Evolutionary conservation across 2,888 invertebrate species (phyloP).

Genomic region (Phalera bucephala): DNA sequence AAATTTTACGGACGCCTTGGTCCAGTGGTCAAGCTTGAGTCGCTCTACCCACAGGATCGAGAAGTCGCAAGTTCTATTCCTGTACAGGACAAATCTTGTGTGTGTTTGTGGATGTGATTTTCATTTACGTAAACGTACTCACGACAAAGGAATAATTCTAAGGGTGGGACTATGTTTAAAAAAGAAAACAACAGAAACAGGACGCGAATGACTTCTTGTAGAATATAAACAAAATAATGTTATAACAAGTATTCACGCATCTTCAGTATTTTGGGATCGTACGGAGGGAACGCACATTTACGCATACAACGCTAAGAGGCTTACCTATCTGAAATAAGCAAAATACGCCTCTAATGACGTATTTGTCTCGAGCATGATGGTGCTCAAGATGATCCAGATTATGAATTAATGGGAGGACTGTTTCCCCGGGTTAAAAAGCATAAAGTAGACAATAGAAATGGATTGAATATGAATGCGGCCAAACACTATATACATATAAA

Average conservation of each 20-base stretch:
- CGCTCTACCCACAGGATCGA: too few species aligned
- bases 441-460: constrained; percentile 6
- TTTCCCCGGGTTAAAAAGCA: constrained; percentile 25
- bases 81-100: too few species aligned
- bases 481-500: constrained; percentile 9
- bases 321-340: constrained; percentile 33
- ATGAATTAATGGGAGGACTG: constrained; percentile 48
- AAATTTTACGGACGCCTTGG: too few species aligned
- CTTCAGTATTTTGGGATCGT: constrained; percentile 18
- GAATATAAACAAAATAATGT: too few species aligned
- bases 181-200: too few species aligned
- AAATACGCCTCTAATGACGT: constrained; percentile 49
- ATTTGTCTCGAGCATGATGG: constrained; percentile 56
- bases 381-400: constrained; percentile 65
- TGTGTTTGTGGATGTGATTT: too few species aligned
- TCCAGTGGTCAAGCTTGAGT: too few species aligned
- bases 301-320: constrained; percentile 32
- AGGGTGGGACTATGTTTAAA: too few species aligned
- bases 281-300: constrained; percentile 17
- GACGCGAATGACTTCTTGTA: too few species aligned
- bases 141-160: too few species aligned
- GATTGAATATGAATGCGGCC: constrained; percentile 13
- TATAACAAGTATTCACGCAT: not conserved
- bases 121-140: too few species aligned
- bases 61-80: too few species aligned